phyloP scores from a whole-genome alignment of 1,140 invertebrate genomes.

The Phenacoccus solenopsis region DNA sequence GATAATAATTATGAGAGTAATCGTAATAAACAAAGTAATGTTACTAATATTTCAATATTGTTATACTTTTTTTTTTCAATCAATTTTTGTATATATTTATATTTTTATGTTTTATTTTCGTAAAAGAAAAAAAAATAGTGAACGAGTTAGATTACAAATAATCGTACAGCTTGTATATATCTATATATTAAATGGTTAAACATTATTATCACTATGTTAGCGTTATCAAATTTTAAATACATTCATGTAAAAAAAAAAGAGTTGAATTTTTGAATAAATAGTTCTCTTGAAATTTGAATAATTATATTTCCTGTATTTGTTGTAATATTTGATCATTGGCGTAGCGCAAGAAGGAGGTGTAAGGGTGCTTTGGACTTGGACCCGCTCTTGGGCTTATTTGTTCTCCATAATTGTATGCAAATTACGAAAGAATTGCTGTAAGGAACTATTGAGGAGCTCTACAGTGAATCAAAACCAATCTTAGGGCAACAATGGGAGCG shows the following conservation, averaged over 20 bases:
- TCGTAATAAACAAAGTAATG: neutral
- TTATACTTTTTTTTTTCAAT: neutral
- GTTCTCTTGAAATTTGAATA: neutral
- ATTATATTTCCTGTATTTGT: too few relatives aligned
- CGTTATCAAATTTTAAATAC: slow-evolving; percentile 17
- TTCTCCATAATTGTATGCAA: too few relatives aligned
- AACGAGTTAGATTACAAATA: slow-evolving; percentile 5
- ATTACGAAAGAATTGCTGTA: too few relatives aligned
- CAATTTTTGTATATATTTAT: slow-evolving; percentile 6
- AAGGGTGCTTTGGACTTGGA: too few relatives aligned
- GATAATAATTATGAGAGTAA: neutral
- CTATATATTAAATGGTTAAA: slow-evolving; percentile 5
- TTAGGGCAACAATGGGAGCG: too few relatives aligned
- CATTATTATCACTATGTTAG: slow-evolving; percentile 11
- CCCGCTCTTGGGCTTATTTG: too few relatives aligned
- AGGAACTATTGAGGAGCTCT: too few relatives aligned
- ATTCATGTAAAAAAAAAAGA: neutral
- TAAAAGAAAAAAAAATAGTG: neutral
- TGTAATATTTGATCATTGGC: too few relatives aligned
- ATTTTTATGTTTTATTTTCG: slow-evolving; percentile 10
- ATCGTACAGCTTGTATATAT: slow-evolving; percentile 11
- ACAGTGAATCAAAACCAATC: too few relatives aligned
- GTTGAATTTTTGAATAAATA: neutral
- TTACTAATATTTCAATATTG: neutral
- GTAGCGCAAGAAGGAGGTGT: too few relatives aligned